Conservation (phyloP, 2,113 vertebrate genomes). For the Channa argus region DNA sequence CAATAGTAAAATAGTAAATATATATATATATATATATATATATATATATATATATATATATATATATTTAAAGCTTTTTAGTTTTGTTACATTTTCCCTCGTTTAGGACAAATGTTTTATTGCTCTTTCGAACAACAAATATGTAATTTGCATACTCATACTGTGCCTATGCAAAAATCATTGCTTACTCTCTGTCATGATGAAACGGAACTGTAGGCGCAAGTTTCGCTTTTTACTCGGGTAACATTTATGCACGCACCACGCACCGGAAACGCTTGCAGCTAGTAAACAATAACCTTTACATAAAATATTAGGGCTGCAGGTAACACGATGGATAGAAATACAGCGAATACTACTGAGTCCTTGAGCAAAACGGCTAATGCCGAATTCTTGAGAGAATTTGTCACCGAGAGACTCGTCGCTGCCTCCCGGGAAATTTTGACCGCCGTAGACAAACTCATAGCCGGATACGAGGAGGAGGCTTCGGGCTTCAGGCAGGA, state of each 20-base stretch:
- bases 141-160: no score
- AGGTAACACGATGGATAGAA: not conserved
- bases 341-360: not conserved
- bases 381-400: not conserved
- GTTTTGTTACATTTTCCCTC: no score
- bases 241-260: not conserved
- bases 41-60: no score
- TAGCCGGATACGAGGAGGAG: slow-evolving; percentile 62
- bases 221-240: not conserved
- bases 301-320: no score
- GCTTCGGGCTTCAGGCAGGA: slow-evolving; percentile 39
- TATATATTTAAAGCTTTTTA: no score
- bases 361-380: slow-evolving; percentile 8
- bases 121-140: no score
- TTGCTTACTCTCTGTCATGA: no score
- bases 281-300: not conserved
- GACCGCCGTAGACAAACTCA: slow-evolving; percentile 39
- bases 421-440: slow-evolving; percentile 59
- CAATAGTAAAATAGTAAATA: no score
- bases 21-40: no score
- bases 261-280: not conserved
- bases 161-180: no score
- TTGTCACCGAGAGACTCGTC: slow-evolving; percentile 49
- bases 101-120: no score
- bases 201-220: not conserved